Percentiles rank a stretch among this genome's conserved stretches.
Conservation (phyloP, 2,797 vertebrate genomes). For the Eurystomus glaucurus region DNA sequence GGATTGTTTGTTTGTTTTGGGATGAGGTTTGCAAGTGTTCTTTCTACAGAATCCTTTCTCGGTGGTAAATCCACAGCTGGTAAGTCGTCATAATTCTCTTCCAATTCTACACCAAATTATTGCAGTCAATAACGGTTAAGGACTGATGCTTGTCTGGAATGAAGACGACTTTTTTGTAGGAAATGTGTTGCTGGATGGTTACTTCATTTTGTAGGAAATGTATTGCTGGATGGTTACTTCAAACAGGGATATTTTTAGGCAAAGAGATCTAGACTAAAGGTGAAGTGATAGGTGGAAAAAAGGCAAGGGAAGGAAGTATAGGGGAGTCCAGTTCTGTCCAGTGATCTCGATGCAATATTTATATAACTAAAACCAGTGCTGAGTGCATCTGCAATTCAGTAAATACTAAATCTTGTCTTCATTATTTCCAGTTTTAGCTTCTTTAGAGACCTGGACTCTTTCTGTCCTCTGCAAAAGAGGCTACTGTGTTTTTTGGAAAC, state of each 20-base stretch:
- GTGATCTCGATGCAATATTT: background rate
- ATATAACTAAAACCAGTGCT: background rate
- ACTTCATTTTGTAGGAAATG: background rate
- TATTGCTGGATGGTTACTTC: background rate
- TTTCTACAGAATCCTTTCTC: background rate
- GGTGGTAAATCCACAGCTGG: background rate
- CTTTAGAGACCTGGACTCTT: background rate
- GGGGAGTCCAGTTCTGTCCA: background rate
- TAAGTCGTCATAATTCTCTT: background rate
- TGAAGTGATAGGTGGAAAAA: background rate
- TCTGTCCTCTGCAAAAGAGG: background rate
- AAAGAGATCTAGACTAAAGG: background rate
- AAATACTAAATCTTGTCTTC: background rate
- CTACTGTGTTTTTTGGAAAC: slow-evolving; percentile 6
- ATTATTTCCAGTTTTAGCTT: background rate
- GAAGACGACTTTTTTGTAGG: background rate
- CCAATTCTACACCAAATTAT: background rate
- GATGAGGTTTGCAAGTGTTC: background rate
- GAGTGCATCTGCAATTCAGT: background rate
- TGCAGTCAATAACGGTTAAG: background rate
- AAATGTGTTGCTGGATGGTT: background rate
- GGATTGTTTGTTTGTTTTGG: background rate
- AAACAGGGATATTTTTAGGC: background rate
- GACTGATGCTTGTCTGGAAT: background rate
- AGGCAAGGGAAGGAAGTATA: background rate